Evolutionary conservation across 2,888 invertebrate genomes (phyloP).

Genomic region (Drosophila fulvimacula): DNA sequence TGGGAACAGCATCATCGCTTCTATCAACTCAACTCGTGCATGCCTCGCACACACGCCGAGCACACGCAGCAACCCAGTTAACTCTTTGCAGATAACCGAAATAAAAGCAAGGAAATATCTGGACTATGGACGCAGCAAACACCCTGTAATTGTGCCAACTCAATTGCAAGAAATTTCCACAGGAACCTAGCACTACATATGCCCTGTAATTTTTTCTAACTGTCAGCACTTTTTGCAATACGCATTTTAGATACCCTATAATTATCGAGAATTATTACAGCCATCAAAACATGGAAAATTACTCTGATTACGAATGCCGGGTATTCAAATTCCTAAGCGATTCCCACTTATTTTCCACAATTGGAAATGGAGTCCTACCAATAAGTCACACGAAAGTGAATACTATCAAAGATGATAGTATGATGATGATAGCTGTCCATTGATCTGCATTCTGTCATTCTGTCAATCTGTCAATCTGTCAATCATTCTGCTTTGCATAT

Average conservation of each 20-base stretch:
- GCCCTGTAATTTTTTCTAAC: neutral
- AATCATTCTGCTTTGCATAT: neutral
- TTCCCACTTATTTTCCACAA: neutral
- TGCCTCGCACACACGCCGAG: neutral
- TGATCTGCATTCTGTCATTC: neutral
- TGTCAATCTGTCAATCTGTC: neutral
- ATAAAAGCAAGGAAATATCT: neutral
- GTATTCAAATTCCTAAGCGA: too few species aligned
- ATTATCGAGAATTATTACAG: neutral
- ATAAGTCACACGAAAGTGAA: neutral
- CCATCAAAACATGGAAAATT: neutral
- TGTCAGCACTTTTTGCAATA: neutral
- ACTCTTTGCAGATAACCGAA: constrained; percentile 23
- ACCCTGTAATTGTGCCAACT: neutral
- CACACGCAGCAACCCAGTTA: constrained; percentile 46
- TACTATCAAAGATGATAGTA: neutral
- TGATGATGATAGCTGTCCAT: too few species aligned
- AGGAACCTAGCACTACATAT: too few species aligned
- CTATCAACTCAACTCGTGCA: constrained; percentile 29
- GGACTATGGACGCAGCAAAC: neutral
- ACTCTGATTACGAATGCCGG: too few species aligned
- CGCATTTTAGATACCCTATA: neutral
- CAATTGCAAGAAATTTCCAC: too few species aligned
- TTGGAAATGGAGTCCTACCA: neutral
- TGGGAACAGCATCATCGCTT: constrained; percentile 21